Evolutionary conservation across 2,113 vertebrate species (phyloP).

Genomic region (Nothobranchius furzeri): DNA sequence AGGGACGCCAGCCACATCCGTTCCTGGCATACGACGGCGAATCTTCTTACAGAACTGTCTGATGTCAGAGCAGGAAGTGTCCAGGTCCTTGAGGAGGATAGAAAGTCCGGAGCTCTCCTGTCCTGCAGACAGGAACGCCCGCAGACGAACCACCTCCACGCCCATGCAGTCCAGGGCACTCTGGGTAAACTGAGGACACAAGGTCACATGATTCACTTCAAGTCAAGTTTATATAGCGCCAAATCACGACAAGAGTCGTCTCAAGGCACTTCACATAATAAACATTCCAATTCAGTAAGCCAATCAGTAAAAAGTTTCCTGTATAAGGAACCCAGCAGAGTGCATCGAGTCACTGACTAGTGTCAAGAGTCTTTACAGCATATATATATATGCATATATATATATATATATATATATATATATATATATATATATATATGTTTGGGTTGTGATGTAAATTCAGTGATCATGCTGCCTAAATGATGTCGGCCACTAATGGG

Average conservation of each 20-base stretch:
- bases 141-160: conserved; percentile 89
- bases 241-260: too few species aligned
- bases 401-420: too few species aligned
- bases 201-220: not conserved
- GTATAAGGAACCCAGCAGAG: too few species aligned
- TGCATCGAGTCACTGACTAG: too few species aligned
- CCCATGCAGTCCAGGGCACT: conserved; percentile 95
- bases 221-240: too few species aligned
- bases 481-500: not conserved
- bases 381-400: too few species aligned
- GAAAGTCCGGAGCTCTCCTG: conserved; percentile 86
- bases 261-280: too few species aligned
- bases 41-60: conserved; percentile 99
- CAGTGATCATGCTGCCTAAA: not conserved
- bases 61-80: conserved; percentile 93
- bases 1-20: conserved; percentile 89
- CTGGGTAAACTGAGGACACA: conserved; percentile 87
- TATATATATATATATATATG: too few species aligned
- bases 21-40: conserved; percentile 94
- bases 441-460: not conserved
- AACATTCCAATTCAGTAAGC: too few species aligned
- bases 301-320: too few species aligned
- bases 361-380: too few species aligned
- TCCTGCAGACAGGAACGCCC: conserved; percentile 85
- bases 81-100: conserved; percentile 91